Conservation (phyloP, 2,888 invertebrate genomes). For the Troglohyphantes excavatus region DNA sequence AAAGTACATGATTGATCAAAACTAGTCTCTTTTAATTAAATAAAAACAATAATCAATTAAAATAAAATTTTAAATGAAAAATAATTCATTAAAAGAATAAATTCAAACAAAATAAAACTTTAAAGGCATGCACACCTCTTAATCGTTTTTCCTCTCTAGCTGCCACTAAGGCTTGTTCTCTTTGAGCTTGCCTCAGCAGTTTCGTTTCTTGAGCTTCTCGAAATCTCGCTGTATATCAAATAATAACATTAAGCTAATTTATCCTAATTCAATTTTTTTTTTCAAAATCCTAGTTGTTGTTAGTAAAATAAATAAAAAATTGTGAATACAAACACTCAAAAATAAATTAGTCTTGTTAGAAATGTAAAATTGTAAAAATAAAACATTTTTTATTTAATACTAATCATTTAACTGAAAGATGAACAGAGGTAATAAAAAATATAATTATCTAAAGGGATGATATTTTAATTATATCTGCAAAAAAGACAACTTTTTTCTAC, state of each 20-base stretch:
- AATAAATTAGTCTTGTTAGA: neutral
- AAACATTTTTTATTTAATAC: no score
- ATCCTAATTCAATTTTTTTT: neutral
- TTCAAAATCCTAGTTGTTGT: neutral
- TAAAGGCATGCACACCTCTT: constrained; percentile 72
- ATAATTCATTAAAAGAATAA: neutral
- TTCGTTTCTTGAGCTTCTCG: constrained; percentile 63
- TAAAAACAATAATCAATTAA: neutral
- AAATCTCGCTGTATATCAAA: constrained; percentile 61
- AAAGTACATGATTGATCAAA: neutral
- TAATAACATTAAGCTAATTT: constrained; percentile 27
- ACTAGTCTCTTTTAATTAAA: neutral
- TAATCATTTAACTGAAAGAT: no score
- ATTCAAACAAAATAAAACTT: constrained; percentile 47
- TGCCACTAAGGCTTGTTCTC: constrained; percentile 76
- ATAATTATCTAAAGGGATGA: no score
- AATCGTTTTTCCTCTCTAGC: constrained; percentile 73
- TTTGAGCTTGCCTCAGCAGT: constrained; percentile 65
- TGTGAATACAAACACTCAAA: constrained; percentile 5
- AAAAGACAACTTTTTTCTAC: no score
- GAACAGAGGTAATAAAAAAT: no score
- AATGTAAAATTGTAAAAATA: neutral
- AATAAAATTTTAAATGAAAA: neutral
- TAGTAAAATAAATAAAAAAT: neutral
- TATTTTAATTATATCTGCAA: no score